Evolutionary conservation across 1,140 invertebrate genomes (phyloP).

Genomic region (Aphaenogaster rudis): DNA sequence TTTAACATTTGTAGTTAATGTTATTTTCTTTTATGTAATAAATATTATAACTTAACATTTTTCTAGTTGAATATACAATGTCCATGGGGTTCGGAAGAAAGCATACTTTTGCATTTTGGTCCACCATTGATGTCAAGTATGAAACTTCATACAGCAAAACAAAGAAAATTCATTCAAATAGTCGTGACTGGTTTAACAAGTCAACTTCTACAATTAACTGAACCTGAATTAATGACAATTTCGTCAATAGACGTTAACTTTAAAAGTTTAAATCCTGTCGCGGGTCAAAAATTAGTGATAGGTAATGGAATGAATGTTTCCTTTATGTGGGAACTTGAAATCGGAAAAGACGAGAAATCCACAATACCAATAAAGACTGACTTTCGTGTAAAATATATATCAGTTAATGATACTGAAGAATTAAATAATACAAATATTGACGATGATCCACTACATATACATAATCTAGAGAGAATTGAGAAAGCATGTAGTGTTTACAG

Average conservation of each 20-base stretch:
- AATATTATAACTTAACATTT: constrained; percentile 51
- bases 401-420: constrained; percentile 86
- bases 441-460: constrained; percentile 85
- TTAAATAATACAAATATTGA: constrained; percentile 72
- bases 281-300: constrained; percentile 88
- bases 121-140: constrained; percentile 93
- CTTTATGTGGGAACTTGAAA: constrained; percentile 94
- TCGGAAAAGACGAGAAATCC: constrained; percentile 88
- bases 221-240: constrained; percentile 88
- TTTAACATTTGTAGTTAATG: constrained; percentile 62
- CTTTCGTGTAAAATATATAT: constrained; percentile 90
- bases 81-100: constrained; percentile 91
- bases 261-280: constrained; percentile 89
- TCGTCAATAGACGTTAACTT: constrained; percentile 88
- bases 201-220: constrained; percentile 87
- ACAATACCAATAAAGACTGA: constrained; percentile 89
- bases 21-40: constrained; percentile 19
- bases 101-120: constrained; percentile 92
- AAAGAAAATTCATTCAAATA: constrained; percentile 93
- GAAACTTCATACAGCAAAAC: constrained; percentile 93
- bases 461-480: constrained; percentile 81
- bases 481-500: constrained; percentile 85
- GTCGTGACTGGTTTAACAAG: constrained; percentile 90
- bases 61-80: constrained; percentile 90
- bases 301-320: constrained; percentile 91